These are phyloP conservation scores for Nautilus pompilius DNA, from an alignment of 1,140 invertebrate genomes.

Conservation along the genomic window DNA sequence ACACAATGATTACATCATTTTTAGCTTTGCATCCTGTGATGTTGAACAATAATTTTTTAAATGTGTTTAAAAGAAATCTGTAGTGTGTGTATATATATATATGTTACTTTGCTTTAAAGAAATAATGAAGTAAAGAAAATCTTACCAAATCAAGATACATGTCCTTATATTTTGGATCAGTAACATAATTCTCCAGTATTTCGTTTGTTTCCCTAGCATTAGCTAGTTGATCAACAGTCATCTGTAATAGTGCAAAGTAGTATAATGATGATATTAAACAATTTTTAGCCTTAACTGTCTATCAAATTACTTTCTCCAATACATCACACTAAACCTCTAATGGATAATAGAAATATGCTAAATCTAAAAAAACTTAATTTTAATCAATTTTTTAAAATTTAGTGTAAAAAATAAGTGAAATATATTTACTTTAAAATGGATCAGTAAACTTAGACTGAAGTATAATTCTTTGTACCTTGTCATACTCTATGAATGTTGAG, in stretches of 20 bases:
- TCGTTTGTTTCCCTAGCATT: constrained; percentile 23
- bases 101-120: too few species aligned
- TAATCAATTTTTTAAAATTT: not conserved
- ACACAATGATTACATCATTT: too few species aligned
- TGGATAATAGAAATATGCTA: not conserved
- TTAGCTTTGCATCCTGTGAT: too few species aligned
- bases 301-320: too few species aligned
- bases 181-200: constrained; percentile 23
- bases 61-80: too few species aligned
- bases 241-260: constrained; percentile 18
- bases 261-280: not conserved
- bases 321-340: too few species aligned
- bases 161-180: constrained; percentile 19
- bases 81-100: too few species aligned
- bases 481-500: too few species aligned
- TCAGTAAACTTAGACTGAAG: constrained; percentile 7
- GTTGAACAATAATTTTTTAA: too few species aligned
- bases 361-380: not conserved
- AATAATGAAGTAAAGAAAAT: not conserved
- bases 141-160: constrained; percentile 25
- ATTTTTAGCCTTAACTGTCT: too few species aligned
- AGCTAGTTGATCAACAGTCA: constrained; percentile 33
- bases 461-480: too few species aligned
- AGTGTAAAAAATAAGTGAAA: not conserved
- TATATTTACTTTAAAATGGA: constrained; percentile 1